phyloP scores from a whole-genome alignment of 1,140 invertebrate species.

The Drosophila ohnishii region DNA sequence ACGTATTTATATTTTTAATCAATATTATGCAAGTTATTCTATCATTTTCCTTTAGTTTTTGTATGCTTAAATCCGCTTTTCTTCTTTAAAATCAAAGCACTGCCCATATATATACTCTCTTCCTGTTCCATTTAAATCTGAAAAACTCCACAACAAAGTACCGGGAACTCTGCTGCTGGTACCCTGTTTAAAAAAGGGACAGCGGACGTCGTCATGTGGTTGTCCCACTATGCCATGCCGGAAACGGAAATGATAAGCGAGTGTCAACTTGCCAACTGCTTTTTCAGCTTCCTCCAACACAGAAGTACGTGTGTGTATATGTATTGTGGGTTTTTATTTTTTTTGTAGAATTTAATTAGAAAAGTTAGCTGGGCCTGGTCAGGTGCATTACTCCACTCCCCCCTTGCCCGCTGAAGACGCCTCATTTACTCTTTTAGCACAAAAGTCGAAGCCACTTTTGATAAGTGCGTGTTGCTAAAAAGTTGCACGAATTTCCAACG shows the following conservation, averaged over 20 bases:
- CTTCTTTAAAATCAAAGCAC: too few species aligned
- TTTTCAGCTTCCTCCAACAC: conserved; percentile 16
- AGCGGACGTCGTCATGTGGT: conserved; percentile 48
- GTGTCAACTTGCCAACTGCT: conserved; percentile 70
- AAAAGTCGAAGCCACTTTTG: conserved; percentile 74
- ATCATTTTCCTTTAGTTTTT: neutral
- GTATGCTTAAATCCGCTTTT: too few species aligned
- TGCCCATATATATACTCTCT: neutral
- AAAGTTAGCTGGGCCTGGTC: conserved; percentile 61
- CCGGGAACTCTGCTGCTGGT: neutral
- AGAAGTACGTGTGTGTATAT: conserved; percentile 1
- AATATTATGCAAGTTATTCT: neutral
- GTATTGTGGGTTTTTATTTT: conserved; percentile 26
- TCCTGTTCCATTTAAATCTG: neutral
- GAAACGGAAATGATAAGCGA: conserved; percentile 75
- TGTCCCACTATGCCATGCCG: conserved; percentile 46
- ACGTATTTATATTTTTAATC: neutral
- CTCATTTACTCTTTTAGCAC: conserved; percentile 65
- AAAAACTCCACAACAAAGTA: neutral
- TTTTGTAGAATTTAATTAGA: conserved; percentile 67
- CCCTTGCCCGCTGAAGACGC: conserved; percentile 37
- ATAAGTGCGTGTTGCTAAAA: conserved; percentile 72
- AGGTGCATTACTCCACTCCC: conserved; percentile 40
- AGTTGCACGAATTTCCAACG: conserved; percentile 67
- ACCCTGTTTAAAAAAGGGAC: conserved; percentile 17